Percentiles rank a stretch among this genome's conserved stretches.
Conservation (phyloP, 2,888 invertebrate species). For the Mesoligia furuncula region DNA sequence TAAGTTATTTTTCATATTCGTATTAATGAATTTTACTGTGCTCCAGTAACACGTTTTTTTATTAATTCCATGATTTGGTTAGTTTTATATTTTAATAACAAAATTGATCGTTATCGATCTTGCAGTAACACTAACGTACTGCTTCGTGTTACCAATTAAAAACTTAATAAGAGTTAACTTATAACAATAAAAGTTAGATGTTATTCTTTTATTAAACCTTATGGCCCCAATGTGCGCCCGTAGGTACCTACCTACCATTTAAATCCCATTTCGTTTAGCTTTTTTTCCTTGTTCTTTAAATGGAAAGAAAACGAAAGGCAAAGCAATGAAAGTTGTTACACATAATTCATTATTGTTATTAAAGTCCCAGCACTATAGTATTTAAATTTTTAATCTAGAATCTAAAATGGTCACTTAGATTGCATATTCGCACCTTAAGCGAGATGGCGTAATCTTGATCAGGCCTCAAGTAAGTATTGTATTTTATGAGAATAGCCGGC, state of each 20-base stretch:
- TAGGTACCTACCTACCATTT: not conserved
- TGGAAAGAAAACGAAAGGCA: slow-evolving; percentile 26
- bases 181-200: slow-evolving; percentile 14
- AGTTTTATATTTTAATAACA: slow-evolving; percentile 24
- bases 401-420: slow-evolving; percentile 48
- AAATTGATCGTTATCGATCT: slow-evolving; percentile 39
- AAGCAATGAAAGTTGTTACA: slow-evolving; percentile 24
- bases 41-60: slow-evolving; percentile 20
- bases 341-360: slow-evolving; percentile 44
- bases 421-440: slow-evolving; percentile 40
- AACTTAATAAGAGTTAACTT: slow-evolving; percentile 3
- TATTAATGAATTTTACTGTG: slow-evolving; percentile 19
- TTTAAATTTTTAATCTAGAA: slow-evolving; percentile 50
- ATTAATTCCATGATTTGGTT: slow-evolving; percentile 8
- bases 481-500: slow-evolving; percentile 48
- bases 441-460: slow-evolving; percentile 53
- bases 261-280: slow-evolving; percentile 1
- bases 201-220: not conserved
- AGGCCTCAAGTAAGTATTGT: slow-evolving; percentile 21
- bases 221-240: not conserved
- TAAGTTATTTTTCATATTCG: slow-evolving; percentile 30
- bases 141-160: slow-evolving; percentile 26
- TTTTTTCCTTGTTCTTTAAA: not conserved
- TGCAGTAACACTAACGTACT: slow-evolving; percentile 3
- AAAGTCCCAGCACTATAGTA: slow-evolving; percentile 38